phyloP scores from a whole-genome alignment of 2,888 invertebrate genomes.

The Kuschelorhynchus macadamiae region DNA sequence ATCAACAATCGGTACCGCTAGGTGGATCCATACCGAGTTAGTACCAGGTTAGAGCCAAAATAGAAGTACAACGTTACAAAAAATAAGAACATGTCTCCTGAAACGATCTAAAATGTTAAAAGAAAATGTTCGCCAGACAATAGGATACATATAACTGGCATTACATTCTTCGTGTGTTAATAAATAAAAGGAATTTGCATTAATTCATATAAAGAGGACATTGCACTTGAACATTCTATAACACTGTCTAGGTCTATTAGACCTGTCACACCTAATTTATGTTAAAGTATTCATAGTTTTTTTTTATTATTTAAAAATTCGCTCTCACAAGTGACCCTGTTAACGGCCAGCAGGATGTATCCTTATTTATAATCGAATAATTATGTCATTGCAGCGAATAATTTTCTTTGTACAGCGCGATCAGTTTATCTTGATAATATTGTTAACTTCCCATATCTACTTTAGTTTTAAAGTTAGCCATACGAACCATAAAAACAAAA shows the following conservation, averaged over 20 bases:
- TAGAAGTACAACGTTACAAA: too few relatives aligned
- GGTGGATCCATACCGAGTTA: too few relatives aligned
- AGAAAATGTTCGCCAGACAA: too few relatives aligned
- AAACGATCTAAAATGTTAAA: too few relatives aligned
- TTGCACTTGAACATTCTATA: constrained; percentile 5
- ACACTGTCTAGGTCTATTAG: constrained; percentile 30
- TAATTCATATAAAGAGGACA: not conserved
- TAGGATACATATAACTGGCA: too few relatives aligned
- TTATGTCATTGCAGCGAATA: constrained; percentile 15
- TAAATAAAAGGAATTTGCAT: not conserved
- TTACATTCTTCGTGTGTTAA: not conserved
- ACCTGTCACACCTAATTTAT: constrained; percentile 28
- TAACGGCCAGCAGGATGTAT: constrained; percentile 13
- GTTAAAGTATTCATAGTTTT: constrained; percentile 29
- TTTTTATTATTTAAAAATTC: constrained; percentile 20
- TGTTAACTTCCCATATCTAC: too few relatives aligned
- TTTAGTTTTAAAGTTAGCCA: too few relatives aligned
- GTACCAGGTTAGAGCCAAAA: too few relatives aligned
- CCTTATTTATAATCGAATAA: constrained; percentile 1
- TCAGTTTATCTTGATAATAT: too few relatives aligned
- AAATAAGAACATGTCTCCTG: too few relatives aligned
- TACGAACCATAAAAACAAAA: too few relatives aligned
- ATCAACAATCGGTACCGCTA: too few relatives aligned
- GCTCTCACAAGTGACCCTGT: constrained; percentile 33
- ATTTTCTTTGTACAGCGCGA: not conserved